Conservation (phyloP, 2,113 vertebrate genomes). For the Chaetorhynchus papuensis region DNA sequence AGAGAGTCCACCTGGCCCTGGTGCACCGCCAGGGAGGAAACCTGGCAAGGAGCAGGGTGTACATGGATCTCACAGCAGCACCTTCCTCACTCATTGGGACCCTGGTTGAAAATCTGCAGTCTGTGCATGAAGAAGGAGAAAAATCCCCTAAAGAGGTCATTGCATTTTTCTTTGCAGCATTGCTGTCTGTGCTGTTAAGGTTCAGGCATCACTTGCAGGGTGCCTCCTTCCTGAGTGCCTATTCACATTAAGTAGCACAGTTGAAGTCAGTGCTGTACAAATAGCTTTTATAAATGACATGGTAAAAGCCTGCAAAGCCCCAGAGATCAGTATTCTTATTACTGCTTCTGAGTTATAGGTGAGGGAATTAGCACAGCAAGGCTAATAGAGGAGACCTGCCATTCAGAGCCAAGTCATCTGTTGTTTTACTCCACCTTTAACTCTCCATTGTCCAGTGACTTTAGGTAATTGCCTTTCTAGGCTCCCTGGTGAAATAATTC, state of each 20-base stretch:
- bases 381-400: background rate
- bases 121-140: background rate
- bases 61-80: background rate
- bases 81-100: background rate
- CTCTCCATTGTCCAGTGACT: background rate
- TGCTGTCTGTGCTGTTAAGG: background rate
- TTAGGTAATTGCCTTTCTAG: background rate
- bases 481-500: background rate
- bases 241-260: background rate
- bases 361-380: background rate
- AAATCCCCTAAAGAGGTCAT: background rate
- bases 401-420: background rate
- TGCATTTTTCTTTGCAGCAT: background rate
- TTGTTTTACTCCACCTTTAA: background rate
- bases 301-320: background rate
- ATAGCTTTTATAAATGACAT: background rate
- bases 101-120: background rate
- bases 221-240: background rate
- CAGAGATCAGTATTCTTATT: background rate
- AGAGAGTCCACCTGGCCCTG: background rate
- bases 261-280: background rate
- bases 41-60: background rate
- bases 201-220: background rate
- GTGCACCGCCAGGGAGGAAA: background rate
- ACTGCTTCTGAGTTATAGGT: background rate